phyloP scores from a whole-genome alignment of 2,113 vertebrate species.

The Cinclus mexicanus region DNA sequence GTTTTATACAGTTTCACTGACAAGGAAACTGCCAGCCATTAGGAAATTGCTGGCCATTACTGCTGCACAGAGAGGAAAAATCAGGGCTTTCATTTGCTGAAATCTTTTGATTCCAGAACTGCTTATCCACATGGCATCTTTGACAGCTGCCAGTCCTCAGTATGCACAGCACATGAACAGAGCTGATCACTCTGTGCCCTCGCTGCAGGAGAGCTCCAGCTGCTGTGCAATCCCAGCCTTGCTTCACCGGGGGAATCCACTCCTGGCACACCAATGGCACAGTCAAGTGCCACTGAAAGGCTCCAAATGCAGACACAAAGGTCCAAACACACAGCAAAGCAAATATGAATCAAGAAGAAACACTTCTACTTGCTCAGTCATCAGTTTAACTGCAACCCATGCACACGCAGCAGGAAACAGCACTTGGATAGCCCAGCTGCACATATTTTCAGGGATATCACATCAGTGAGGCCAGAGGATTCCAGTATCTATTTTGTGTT shows the following conservation, averaged over 20 bases:
- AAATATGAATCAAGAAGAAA: not conserved
- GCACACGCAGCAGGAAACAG: constrained; percentile 76
- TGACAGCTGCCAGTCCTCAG: not conserved
- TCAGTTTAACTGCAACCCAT: not conserved
- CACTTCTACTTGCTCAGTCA: not conserved
- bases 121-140: not conserved
- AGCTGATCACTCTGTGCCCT: not conserved
- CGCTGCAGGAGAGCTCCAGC: not conserved
- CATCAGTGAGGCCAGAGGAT: not conserved
- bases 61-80: not conserved
- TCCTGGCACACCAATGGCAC: not conserved
- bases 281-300: not conserved
- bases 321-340: not conserved
- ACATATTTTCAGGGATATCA: constrained; percentile 71
- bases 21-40: not conserved
- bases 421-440: constrained; percentile 72
- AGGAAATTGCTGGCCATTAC: not conserved
- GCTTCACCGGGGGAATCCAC: not conserved
- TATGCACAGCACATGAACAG: not conserved
- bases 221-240: not conserved
- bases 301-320: not conserved
- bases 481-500: not conserved
- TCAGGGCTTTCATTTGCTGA: not conserved
- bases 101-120: not conserved
- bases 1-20: constrained; percentile 14